Conservation (phyloP, 2,797 vertebrate species). For the Danio choprae region DNA sequence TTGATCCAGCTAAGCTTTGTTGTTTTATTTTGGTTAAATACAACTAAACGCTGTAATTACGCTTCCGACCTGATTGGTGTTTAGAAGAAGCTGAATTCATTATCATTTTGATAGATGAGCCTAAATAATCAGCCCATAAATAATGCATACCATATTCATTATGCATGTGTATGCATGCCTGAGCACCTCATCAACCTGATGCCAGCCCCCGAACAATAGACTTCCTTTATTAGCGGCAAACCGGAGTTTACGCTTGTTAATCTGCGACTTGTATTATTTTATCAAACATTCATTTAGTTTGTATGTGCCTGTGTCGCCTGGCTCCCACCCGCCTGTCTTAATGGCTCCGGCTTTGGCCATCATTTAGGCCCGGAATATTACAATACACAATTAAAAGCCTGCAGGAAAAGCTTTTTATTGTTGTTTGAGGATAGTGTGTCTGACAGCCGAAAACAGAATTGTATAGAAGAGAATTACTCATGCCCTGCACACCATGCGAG, state of each 20-base stretch:
- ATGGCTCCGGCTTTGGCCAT: constrained; percentile 91
- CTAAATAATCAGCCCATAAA: constrained; percentile 99
- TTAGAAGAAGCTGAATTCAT: constrained; percentile 97
- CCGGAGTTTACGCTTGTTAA: constrained; percentile 98
- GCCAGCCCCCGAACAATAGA: constrained; percentile 97
- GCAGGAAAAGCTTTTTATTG: constrained; percentile 89
- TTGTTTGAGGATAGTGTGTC: constrained; percentile 83
- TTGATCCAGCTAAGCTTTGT: constrained; percentile 72
- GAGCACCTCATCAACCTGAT: constrained; percentile 98
- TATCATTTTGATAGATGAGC: constrained; percentile 99
- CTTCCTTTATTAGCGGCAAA: constrained; percentile 92
- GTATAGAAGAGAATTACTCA: constrained; percentile 83
- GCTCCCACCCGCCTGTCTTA: constrained; percentile 87
- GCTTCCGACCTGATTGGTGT: constrained; percentile 93
- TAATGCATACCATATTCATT: constrained; percentile 99
- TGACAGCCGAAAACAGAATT: constrained; percentile 86
- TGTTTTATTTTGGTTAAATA: constrained; percentile 85
- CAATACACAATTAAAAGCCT: constrained; percentile 98
- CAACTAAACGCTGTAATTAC: constrained; percentile 99
- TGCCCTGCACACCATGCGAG: constrained; percentile 63
- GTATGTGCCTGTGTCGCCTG: constrained; percentile 82
- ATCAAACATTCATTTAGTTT: constrained; percentile 97
- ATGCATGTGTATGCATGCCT: constrained; percentile 98
- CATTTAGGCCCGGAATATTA: constrained; percentile 93
- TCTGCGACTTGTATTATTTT: constrained; percentile 98